Evolutionary conservation across 2,113 vertebrate species (phyloP).

Genomic region (Daboia siamensis): DNA sequence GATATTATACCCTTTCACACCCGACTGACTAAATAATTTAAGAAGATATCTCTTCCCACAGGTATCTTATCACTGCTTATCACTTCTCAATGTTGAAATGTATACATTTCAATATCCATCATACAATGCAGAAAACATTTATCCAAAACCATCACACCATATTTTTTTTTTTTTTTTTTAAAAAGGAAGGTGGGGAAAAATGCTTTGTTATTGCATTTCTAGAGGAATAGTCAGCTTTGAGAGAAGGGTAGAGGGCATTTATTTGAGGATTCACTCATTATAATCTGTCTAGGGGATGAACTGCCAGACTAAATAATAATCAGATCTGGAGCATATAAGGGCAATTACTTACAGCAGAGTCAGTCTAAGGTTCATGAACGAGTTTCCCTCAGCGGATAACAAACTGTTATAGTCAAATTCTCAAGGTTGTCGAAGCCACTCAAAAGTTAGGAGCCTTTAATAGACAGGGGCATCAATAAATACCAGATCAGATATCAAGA

Average conservation of each 20-base stretch:
- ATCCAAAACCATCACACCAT: conserved; percentile 35
- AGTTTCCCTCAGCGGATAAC: neutral
- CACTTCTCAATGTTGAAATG: conserved; percentile 55
- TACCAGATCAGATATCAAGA: neutral
- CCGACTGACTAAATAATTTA: conserved; percentile 71
- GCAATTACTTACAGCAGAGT: neutral
- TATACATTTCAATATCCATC: conserved; percentile 47
- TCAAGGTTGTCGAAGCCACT: neutral
- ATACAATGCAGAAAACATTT: conserved; percentile 51
- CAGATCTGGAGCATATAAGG: neutral
- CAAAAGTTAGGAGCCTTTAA: neutral
- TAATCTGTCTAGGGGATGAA: neutral
- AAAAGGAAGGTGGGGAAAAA: neutral
- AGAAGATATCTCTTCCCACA: conserved; percentile 57
- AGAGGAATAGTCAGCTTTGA: conserved; percentile 50
- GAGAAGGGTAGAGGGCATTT: neutral
- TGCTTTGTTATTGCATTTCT: conserved; percentile 49
- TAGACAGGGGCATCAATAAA: neutral
- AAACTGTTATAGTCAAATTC: neutral
- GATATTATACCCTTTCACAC: conserved; percentile 73
- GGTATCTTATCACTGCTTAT: conserved; percentile 63
- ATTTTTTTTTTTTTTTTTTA: too few relatives aligned
- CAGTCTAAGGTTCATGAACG: neutral
- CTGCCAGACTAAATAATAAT: neutral
- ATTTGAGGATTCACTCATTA: conserved; percentile 21